These are phyloP conservation scores for Cristatella mucedo DNA, from an alignment of 2,888 invertebrate species.

Conservation along the genomic window DNA sequence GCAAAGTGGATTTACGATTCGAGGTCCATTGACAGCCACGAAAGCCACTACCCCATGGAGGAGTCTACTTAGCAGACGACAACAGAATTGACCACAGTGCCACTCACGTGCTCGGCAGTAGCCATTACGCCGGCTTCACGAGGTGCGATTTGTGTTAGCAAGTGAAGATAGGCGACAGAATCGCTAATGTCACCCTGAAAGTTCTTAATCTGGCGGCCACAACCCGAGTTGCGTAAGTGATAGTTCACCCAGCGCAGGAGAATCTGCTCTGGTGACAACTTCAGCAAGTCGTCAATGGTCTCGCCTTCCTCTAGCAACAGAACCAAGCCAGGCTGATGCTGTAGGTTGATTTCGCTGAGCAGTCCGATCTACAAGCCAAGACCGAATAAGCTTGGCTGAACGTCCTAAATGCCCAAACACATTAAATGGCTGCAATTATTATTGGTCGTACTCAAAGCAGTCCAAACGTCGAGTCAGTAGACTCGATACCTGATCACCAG, in stretches of 20 bases:
- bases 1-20: too few species aligned
- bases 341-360: slow-evolving; percentile 92
- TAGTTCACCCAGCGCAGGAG: slow-evolving; percentile 97
- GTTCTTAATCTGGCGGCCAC: slow-evolving; percentile 61
- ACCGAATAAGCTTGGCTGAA: too few species aligned
- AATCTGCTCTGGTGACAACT: slow-evolving; percentile 73
- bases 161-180: slow-evolving; percentile 82
- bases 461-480: too few species aligned
- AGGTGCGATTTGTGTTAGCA: slow-evolving; percentile 87
- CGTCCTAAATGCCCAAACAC: too few species aligned
- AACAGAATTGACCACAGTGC: too few species aligned
- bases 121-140: slow-evolving; percentile 64
- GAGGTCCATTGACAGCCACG: too few species aligned
- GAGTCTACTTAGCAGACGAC: too few species aligned
- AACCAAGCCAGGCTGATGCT: slow-evolving; percentile 87
- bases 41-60: too few species aligned
- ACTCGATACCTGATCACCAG: too few species aligned
- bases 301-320: slow-evolving; percentile 62
- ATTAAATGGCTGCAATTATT: too few species aligned
- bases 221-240: slow-evolving; percentile 75
- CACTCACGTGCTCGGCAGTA: too few species aligned
- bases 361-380: slow-evolving; percentile 59
- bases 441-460: too few species aligned
- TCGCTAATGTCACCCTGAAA: slow-evolving; percentile 83
- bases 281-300: slow-evolving; percentile 80